phyloP scores from a whole-genome alignment of 2,113 vertebrate genomes.

The Colinus virginianus region DNA sequence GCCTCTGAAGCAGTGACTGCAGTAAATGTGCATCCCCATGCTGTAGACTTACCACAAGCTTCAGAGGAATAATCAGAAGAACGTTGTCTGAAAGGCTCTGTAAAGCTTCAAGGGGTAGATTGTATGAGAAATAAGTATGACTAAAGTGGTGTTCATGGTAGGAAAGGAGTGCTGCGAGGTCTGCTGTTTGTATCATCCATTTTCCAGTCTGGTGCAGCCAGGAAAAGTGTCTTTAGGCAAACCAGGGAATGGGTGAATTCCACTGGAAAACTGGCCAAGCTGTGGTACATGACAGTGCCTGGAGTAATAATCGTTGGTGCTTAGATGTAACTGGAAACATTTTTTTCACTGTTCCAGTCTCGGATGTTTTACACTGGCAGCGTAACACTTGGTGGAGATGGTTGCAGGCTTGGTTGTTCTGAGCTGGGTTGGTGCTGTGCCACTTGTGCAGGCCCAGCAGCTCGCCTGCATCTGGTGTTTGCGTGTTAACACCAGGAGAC shows the following conservation, averaged over 20 bases:
- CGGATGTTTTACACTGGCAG: neutral
- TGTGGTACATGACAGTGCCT: neutral
- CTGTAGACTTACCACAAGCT: neutral
- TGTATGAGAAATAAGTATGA: neutral
- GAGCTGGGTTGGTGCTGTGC: neutral
- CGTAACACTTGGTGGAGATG: neutral
- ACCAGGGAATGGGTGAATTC: neutral
- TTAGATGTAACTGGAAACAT: neutral
- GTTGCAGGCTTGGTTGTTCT: neutral
- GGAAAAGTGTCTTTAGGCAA: constrained; percentile 3
- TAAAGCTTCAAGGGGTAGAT: neutral
- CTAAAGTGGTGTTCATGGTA: neutral
- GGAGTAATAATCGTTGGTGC: neutral
- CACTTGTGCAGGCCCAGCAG: neutral
- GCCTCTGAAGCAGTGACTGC: neutral
- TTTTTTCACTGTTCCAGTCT: neutral
- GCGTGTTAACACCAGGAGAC: neutral
- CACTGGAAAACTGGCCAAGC: neutral
- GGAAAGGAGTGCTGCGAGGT: neutral
- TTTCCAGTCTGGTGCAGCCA: neutral
- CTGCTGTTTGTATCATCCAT: neutral
- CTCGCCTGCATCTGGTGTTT: accelerated
- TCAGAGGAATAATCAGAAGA: neutral
- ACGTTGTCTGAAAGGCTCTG: neutral
- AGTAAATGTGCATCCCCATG: accelerated